phyloP scores from a whole-genome alignment of 2,797 vertebrate species.

The Mastacembelus armatus region DNA sequence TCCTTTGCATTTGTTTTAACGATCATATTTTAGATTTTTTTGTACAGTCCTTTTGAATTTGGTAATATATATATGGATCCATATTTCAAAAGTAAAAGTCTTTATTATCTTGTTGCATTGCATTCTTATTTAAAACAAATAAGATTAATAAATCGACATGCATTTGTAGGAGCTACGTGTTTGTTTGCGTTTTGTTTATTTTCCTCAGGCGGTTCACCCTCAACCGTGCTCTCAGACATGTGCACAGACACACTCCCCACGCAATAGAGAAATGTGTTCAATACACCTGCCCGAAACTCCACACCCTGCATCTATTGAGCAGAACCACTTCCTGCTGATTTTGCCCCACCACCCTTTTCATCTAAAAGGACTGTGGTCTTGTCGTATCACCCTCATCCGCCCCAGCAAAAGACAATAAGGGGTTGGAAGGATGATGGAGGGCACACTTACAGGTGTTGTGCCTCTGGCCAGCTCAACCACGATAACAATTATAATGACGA shows the following conservation, averaged over 20 bases:
- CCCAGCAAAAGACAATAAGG: slow-evolving; percentile 23
- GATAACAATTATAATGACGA: slow-evolving; percentile 65
- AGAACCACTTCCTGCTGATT: slow-evolving; percentile 70
- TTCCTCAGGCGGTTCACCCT: slow-evolving; percentile 3
- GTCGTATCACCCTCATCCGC: slow-evolving; percentile 57
- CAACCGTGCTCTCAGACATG: neutral
- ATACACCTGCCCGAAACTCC: slow-evolving; percentile 67
- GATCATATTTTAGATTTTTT: slow-evolving; percentile 51
- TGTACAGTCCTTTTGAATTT: slow-evolving; percentile 61
- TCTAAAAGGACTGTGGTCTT: slow-evolving; percentile 70
- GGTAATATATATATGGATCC: slow-evolving; percentile 43
- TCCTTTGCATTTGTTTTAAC: slow-evolving; percentile 58
- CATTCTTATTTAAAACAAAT: slow-evolving; percentile 81
- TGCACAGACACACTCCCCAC: slow-evolving; percentile 30
- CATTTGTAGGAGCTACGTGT: slow-evolving; percentile 58
- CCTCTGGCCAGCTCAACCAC: slow-evolving; percentile 62
- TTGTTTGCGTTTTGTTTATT: slow-evolving; percentile 37
- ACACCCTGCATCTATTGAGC: slow-evolving; percentile 25
- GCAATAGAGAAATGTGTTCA: neutral
- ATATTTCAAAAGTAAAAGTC: slow-evolving; percentile 46
- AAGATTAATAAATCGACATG: slow-evolving; percentile 69
- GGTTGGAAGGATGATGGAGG: slow-evolving; percentile 9
- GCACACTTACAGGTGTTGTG: slow-evolving; percentile 75
- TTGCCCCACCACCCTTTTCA: slow-evolving; percentile 69
- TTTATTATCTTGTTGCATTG: slow-evolving; percentile 50